Conservation (phyloP, 2,113 vertebrate genomes). For the Hylia prasina region DNA sequence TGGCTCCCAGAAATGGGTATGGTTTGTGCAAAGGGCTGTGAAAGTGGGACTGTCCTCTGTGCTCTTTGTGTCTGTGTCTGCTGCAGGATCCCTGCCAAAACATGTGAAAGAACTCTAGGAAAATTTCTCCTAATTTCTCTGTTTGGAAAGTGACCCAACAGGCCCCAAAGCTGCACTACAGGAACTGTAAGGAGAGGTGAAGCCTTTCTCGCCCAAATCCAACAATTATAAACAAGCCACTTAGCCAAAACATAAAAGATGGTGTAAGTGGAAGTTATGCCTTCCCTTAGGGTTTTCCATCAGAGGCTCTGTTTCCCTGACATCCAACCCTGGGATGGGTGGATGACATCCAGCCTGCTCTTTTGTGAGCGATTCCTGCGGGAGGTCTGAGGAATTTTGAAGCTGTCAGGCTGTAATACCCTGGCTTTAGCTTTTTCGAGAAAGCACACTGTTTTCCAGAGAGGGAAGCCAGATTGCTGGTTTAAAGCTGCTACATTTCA, state of each 20-base stretch:
- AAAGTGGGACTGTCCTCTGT: neutral
- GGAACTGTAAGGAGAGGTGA: neutral
- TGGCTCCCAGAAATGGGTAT: neutral
- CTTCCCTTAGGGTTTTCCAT: slow-evolving; percentile 22
- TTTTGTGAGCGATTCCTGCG: slow-evolving; percentile 22
- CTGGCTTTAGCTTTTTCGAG: slow-evolving; percentile 38
- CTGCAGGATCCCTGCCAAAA: neutral
- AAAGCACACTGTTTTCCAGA: slow-evolving; percentile 45
- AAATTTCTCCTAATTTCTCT: neutral
- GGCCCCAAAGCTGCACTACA: neutral
- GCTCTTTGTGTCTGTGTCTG: neutral
- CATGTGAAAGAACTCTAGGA: neutral
- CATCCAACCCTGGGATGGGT: slow-evolving; percentile 11
- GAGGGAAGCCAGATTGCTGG: slow-evolving; percentile 32
- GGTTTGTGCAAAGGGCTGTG: neutral
- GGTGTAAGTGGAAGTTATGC: slow-evolving; percentile 25
- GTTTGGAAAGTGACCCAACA: neutral
- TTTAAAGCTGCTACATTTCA: slow-evolving; percentile 60
- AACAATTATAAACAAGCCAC: slow-evolving; percentile 17
- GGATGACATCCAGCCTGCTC: neutral
- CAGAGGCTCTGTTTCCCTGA: slow-evolving; percentile 8
- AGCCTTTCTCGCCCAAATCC: neutral
- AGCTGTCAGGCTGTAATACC: slow-evolving; percentile 60
- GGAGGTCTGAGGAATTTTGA: slow-evolving; percentile 52
- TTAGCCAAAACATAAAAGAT: slow-evolving; percentile 39